These are phyloP conservation scores for Crematogaster levior DNA, from an alignment of 2,888 invertebrate species.

Conservation along the genomic window DNA sequence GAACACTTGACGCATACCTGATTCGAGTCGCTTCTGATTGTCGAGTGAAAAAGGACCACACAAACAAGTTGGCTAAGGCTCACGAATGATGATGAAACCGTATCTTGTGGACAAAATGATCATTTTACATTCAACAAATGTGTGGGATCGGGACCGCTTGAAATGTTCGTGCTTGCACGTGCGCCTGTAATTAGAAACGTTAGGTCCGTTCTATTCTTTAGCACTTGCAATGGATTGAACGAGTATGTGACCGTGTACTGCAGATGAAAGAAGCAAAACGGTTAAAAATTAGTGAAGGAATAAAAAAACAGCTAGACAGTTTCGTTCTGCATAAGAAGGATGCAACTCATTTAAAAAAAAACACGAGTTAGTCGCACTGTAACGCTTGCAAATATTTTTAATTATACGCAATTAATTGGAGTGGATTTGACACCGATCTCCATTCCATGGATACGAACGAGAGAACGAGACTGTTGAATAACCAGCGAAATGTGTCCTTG, in stretches of 20 bases:
- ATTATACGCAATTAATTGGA: constrained; percentile 38
- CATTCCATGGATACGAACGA: constrained; percentile 74
- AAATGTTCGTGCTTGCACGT: not conserved
- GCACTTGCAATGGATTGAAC: not conserved
- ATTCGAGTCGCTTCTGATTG: not conserved
- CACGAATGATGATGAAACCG: not conserved
- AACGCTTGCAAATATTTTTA: not conserved
- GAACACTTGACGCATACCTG: constrained; percentile 7
- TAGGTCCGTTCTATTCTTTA: not conserved
- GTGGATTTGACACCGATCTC: constrained; percentile 68
- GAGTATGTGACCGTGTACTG: not conserved
- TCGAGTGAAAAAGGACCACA: not conserved
- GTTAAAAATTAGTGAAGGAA: not conserved
- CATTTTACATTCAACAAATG: constrained; percentile 9
- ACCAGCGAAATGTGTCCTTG: constrained; percentile 58
- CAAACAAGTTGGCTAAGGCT: not conserved
- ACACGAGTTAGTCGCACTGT: not conserved
- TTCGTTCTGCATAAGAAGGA: not conserved
- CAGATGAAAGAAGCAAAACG: not conserved
- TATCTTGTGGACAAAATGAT: constrained; percentile 18
- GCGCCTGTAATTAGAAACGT: not conserved
- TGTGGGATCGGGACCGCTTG: not conserved
- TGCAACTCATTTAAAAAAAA: not conserved
- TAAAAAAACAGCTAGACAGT: not conserved
- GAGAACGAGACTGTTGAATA: constrained; percentile 69